These are phyloP conservation scores for Drosophila pachea DNA, from an alignment of 1,140 invertebrate species.

Conservation along the genomic window DNA sequence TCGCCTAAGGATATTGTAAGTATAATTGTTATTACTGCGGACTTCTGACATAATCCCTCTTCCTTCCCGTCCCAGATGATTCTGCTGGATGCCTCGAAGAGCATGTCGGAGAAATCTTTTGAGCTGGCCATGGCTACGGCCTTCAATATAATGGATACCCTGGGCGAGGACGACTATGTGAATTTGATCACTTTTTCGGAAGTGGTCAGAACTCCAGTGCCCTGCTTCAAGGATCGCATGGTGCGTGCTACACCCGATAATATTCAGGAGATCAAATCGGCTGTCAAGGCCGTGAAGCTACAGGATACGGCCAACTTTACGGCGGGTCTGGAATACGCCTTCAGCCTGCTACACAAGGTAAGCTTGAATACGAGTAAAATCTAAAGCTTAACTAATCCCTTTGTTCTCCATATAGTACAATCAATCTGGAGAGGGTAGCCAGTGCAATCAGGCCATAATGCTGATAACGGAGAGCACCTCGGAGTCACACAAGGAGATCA, in stretches of 20 bases:
- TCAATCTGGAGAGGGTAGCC: conserved; percentile 88
- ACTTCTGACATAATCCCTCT: not conserved
- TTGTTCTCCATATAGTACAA: conserved; percentile 83
- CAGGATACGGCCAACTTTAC: conserved; percentile 95
- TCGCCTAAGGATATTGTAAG: conserved; percentile 94
- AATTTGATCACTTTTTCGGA: conserved; percentile 94
- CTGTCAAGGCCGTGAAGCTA: conserved; percentile 84
- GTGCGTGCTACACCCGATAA: conserved; percentile 94
- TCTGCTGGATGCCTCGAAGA: conserved; percentile 92
- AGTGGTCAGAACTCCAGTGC: conserved; percentile 86
- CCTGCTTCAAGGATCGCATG: conserved; percentile 92
- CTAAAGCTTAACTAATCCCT: not conserved
- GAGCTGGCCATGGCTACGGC: conserved; percentile 92
- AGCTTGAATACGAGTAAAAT: not conserved
- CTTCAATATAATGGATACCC: conserved; percentile 93
- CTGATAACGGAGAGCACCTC: conserved; percentile 96
- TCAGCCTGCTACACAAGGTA: conserved; percentile 94
- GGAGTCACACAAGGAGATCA: conserved; percentile 81
- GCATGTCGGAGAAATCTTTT: conserved; percentile 91
- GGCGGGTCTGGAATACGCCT: conserved; percentile 92
- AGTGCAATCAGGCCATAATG: conserved; percentile 99
- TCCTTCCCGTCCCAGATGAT: conserved; percentile 82
- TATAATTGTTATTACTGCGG: not conserved
- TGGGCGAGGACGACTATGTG: conserved; percentile 97
- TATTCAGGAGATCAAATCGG: conserved; percentile 88